Evolutionary conservation across 2,888 invertebrate species (phyloP).

Genomic region (Brassicogethes aeneus): DNA sequence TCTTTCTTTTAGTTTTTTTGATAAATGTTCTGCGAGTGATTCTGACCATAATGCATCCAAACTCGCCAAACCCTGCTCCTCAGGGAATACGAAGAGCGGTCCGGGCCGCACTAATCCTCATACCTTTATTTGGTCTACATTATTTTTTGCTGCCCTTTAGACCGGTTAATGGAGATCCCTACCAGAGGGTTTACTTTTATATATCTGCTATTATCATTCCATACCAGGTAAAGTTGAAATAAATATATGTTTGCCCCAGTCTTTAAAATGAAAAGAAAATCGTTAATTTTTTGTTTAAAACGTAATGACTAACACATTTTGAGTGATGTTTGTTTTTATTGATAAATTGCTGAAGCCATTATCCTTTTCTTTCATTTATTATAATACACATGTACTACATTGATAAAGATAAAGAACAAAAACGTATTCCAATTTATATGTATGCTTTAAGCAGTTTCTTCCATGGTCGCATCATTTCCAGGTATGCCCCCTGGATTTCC

Average conservation of each 20-base stretch:
- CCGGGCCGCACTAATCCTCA: constrained; percentile 62
- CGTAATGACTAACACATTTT: no score
- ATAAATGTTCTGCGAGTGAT: constrained; percentile 58
- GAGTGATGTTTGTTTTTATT: no score
- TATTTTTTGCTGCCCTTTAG: constrained; percentile 61
- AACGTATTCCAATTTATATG: no score
- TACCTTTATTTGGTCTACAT: constrained; percentile 70
- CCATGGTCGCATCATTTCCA: no score
- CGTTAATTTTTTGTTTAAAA: no score
- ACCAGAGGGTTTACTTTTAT: constrained; percentile 55
- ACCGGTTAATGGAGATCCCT: constrained; percentile 48
- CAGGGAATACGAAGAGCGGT: constrained; percentile 55
- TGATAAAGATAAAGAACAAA: no score
- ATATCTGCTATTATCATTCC: constrained; percentile 59
- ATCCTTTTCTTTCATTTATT: no score
- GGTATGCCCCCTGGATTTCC: no score
- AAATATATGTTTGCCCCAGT: not conserved
- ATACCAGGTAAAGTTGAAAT: constrained; percentile 48
- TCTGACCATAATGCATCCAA: constrained; percentile 54
- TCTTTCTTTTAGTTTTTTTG: constrained; percentile 48
- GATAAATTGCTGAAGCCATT: not conserved
- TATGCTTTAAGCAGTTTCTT: no score
- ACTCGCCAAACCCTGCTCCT: constrained; percentile 51
- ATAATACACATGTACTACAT: no score
- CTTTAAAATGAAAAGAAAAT: no score